These are phyloP conservation scores for Meiosimyza decipiens DNA, from an alignment of 2,888 invertebrate genomes.

Conservation along the genomic window DNA sequence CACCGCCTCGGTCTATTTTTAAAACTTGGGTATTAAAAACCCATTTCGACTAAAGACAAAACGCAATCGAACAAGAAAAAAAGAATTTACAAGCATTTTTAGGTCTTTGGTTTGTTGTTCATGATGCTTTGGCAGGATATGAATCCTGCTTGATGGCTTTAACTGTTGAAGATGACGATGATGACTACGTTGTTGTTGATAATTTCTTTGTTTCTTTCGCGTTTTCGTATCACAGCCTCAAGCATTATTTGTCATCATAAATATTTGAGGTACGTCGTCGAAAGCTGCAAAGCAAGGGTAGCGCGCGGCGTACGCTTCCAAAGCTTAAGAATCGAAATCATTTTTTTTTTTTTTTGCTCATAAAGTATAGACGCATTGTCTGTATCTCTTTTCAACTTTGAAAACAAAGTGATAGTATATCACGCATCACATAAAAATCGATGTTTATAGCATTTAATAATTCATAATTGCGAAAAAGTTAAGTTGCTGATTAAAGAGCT, in stretches of 20 bases:
- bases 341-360: constrained; percentile 51
- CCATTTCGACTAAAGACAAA: constrained; percentile 46
- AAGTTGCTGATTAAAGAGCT: constrained; percentile 24
- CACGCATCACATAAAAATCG: constrained; percentile 45
- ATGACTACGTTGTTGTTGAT: constrained; percentile 43
- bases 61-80: constrained; percentile 27
- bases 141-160: not conserved
- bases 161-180: constrained; percentile 3
- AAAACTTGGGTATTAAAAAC: constrained; percentile 49
- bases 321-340: constrained; percentile 58
- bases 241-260: constrained; percentile 61
- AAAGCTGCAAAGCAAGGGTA: constrained; percentile 8
- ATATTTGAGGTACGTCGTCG: constrained; percentile 38
- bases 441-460: constrained; percentile 50
- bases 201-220: constrained; percentile 48
- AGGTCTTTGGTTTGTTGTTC: constrained; percentile 19
- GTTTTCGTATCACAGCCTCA: constrained; percentile 48
- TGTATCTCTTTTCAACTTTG: constrained; percentile 20
- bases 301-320: constrained; percentile 41
- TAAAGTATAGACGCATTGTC: constrained; percentile 35
- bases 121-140: not conserved
- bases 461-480: constrained; percentile 46
- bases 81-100: constrained; percentile 18
- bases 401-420: constrained; percentile 2
- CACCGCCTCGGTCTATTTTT: not conserved